Base-by-base conservation (phyloP, 2,797 vertebrate genomes). In the Gallinago nigripennis region DNA sequence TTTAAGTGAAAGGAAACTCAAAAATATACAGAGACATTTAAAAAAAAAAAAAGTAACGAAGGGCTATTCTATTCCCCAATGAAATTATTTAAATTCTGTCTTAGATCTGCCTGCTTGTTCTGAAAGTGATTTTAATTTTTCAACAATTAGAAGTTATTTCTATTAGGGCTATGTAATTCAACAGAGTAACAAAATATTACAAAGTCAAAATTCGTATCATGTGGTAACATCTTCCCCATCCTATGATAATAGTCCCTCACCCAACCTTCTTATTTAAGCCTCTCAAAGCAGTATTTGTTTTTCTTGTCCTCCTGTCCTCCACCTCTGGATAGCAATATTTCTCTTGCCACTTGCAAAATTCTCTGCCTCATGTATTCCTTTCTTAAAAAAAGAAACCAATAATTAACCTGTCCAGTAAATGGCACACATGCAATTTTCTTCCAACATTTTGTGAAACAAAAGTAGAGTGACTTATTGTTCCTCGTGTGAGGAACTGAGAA, bases 31-130 rank as follows among this genome's bases (percentile, higher is more conserved):
- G 4, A 68, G 3, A 33, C 2, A 61, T 21, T 11, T 53, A 16
- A 11, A 30, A 30, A 18, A 37, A 28, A 71, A 69, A 83, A 33
- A 31, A 7, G 2, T 0, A 15, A 48, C 14, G 1, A 61, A 54
- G 13, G 1, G 2, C 1, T 57, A 13, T 63, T 56, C 16, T 71
- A 25, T 10, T 51, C 3, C 15, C 5, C 24, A 63, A 1, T 33
- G 1, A 56, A 82, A 37, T 14, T 10, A 66, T 60, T 71, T 50
- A 58, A 61, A 71, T 68, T 72, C 3, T 46, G 1, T 31, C 12
- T 45, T 50, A 7, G 50, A 64, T 45, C 3, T 18, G 0, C 3
- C 41, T 82, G 3, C 11, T 58, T 68, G 23, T 87, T 31, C n/a
- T 66, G 8, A 63, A 64, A 71, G 9, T 12, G 0, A 28, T 33